Evolutionary conservation across 2,888 invertebrate species (phyloP).

Genomic region (Stenchaetothrips biformis): DNA sequence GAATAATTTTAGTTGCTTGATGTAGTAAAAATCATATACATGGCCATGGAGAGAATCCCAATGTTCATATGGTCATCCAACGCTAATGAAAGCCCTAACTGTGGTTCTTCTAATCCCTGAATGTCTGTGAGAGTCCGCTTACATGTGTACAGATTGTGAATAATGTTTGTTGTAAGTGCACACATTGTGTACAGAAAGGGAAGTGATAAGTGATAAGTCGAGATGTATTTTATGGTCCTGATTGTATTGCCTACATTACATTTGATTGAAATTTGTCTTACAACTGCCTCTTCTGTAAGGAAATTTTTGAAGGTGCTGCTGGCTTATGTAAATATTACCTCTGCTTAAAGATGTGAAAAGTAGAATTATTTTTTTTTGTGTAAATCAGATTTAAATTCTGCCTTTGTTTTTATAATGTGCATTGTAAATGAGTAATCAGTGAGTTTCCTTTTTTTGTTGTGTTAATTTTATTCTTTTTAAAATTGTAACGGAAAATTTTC

Average conservation of each 20-base stretch:
- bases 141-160: constrained; percentile 6
- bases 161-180: not conserved
- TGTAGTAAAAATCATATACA: not conserved
- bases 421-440: constrained; percentile 13
- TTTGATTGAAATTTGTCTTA: not conserved
- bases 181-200: not conserved
- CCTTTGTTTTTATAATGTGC: constrained; percentile 10
- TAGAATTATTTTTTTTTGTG: not conserved
- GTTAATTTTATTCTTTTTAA: constrained; percentile 7
- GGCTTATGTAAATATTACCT: constrained; percentile 10
- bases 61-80: not conserved
- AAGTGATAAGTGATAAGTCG: not conserved
- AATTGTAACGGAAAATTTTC: not conserved
- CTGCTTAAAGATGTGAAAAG: not conserved
- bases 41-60: not conserved
- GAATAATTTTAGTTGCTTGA: not conserved
- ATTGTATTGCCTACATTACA: not conserved
- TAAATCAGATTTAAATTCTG: constrained; percentile 16
- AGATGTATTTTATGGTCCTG: constrained; percentile 19
- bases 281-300: not conserved
- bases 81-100: too few relatives aligned
- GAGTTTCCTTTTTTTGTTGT: constrained; percentile 5
- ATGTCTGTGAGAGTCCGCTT: not conserved
- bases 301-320: not conserved
- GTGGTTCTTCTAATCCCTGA: not conserved